Base-by-base conservation (phyloP, 2,797 vertebrate genomes). In the Scyliorhinus canicula region DNA sequence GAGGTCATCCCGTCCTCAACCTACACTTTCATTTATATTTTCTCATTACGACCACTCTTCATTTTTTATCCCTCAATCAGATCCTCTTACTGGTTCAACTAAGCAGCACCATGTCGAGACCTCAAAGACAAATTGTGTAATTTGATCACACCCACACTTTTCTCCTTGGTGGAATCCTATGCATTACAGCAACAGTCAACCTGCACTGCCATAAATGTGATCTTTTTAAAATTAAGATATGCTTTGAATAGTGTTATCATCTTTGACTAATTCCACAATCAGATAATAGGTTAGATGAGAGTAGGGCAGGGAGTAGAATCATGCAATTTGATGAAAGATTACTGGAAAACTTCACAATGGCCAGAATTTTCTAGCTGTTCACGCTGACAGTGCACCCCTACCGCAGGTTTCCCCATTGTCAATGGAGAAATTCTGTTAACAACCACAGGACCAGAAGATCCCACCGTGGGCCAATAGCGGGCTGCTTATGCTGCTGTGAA, bases 1-100 rank as follows among this genome's bases (percentile, higher is more conserved):
- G 95, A 95, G 95, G 95, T 69, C 95, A 94, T 57, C 96, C 88
- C 95, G 95, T 79, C 95, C 95, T 95, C 96, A 60, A 50, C 93
- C 95, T 95, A 95, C 91, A 93, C 95, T 96, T 95, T 95, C 31
- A 60, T 85, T 86, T 95, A 28, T 19, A 63, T 95, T 88, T 95
- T 95, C 93, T 0, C 24, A 88, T n/a, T 95, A 94, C 93, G 28
- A 69, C 71, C 95, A 44, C 95, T 95, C 95, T 95, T 95, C 71
- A 77, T 93, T 95, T 95, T 14, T 57, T 93, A 95, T 95, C 79
- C 95, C 95, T 95, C 85, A 77, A 79, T 95, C 95, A 94, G 93
- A 95, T 95, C 94, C 40, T 95, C 95, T 94, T 95, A 67, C 47
- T 86, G 28, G 50, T 67, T 95, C 8, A 93, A 50, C 93, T 28